Conservation (phyloP, 2,888 invertebrate species). For the Drosophila cracens region DNA sequence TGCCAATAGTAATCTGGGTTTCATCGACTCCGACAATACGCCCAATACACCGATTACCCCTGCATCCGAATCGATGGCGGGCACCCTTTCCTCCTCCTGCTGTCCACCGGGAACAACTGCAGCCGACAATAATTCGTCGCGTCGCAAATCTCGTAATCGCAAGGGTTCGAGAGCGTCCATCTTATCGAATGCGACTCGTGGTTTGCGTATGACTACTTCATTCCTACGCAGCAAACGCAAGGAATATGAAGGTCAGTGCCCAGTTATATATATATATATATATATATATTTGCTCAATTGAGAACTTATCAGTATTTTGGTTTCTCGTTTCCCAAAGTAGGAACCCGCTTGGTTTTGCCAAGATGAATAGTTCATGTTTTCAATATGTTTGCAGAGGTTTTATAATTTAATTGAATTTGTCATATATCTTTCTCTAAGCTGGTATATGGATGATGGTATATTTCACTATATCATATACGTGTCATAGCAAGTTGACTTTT, state of each 20-base stretch:
- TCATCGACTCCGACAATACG: slow-evolving; percentile 81
- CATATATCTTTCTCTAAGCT: background rate
- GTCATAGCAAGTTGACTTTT: too few species aligned
- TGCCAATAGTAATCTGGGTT: slow-evolving; percentile 81
- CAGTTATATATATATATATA: background rate
- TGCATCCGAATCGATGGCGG: slow-evolving; percentile 59
- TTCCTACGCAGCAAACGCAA: slow-evolving; percentile 81
- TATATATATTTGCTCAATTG: background rate
- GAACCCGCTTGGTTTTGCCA: background rate
- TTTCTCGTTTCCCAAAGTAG: background rate
- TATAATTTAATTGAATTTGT: background rate
- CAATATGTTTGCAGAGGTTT: background rate
- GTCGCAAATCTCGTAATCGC: slow-evolving; percentile 64
- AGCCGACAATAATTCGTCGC: slow-evolving; percentile 23
- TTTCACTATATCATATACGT: background rate
- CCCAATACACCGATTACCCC: slow-evolving; percentile 77
- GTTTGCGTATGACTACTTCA: slow-evolving; percentile 82
- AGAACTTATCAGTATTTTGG: background rate
- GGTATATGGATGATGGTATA: background rate
- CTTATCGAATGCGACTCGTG: slow-evolving; percentile 74
- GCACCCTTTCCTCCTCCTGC: slow-evolving; percentile 72
- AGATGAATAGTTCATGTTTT: background rate
- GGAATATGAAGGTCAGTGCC: slow-evolving; percentile 83
- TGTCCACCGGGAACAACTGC: slow-evolving; percentile 25
- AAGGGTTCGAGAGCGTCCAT: slow-evolving; percentile 80